Evolutionary conservation across 1,140 invertebrate genomes (phyloP).

Genomic region (Cydia pomonella): DNA sequence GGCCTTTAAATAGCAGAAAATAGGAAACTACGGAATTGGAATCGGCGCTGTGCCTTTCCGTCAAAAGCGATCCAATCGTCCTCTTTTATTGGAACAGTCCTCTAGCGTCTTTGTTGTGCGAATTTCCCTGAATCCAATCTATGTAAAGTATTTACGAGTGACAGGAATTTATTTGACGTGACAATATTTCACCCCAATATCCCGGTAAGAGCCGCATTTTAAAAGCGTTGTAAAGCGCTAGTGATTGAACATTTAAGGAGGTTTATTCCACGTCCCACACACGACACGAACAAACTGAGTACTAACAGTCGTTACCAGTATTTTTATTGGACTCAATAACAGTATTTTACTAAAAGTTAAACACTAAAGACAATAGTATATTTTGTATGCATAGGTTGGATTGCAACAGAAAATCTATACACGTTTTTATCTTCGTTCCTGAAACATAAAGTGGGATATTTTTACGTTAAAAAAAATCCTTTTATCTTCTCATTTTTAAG

Average conservation of each 20-base stretch:
- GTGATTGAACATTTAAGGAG: constrained; percentile 24
- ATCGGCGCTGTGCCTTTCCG: constrained; percentile 53
- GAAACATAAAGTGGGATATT: too few relatives aligned
- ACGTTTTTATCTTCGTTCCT: too few relatives aligned
- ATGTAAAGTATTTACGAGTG: constrained; percentile 69
- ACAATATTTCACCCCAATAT: constrained; percentile 55
- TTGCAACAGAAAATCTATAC: too few relatives aligned
- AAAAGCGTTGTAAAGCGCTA: constrained; percentile 28
- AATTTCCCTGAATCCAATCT: constrained; percentile 63
- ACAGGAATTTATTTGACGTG: constrained; percentile 65
- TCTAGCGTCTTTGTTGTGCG: constrained; percentile 63
- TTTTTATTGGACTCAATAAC: too few relatives aligned
- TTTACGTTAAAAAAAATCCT: too few relatives aligned
- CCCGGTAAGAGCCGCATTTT: constrained; percentile 39
- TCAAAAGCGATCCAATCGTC: constrained; percentile 66
- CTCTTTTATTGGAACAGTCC: constrained; percentile 66
- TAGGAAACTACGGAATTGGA: constrained; percentile 46
- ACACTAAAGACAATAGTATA: too few relatives aligned
- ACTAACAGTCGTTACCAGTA: too few relatives aligned
- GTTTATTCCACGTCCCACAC: constrained; percentile 8
- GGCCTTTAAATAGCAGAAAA: constrained; percentile 43
- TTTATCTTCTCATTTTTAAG: too few relatives aligned
- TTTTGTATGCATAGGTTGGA: too few relatives aligned
- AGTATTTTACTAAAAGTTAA: too few relatives aligned
- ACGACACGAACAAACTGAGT: background rate